Percentiles rank a stretch among this genome's conserved stretches.
phyloP scores from a whole-genome alignment of 92 coral and sea anemone genomes.

The Phenganax stokvisi region DNA sequence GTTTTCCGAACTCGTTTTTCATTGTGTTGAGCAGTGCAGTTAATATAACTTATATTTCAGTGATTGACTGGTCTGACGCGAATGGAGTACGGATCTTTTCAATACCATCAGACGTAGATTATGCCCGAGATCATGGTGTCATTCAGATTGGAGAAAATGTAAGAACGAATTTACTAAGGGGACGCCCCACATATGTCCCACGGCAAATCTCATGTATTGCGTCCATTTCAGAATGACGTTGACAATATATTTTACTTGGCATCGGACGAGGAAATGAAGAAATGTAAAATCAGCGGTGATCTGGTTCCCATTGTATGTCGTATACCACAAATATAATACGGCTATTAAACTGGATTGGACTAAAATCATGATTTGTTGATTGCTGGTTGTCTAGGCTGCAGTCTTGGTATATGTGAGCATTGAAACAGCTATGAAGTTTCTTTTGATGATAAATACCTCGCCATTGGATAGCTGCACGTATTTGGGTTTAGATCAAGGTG shows the following conservation, averaged over 20 bases:
- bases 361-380: neutral
- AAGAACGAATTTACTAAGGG: neutral
- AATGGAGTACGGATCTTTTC: constrained; percentile 67
- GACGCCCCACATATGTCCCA: neutral
- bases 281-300: constrained; percentile 65
- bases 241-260: constrained; percentile 73
- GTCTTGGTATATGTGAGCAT: constrained; percentile 71
- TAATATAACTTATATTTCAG: constrained; percentile 28
- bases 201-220: too few relatives aligned
- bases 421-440: constrained; percentile 58
- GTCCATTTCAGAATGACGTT: constrained; percentile 63
- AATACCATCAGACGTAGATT: constrained; percentile 54
- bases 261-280: constrained; percentile 64
- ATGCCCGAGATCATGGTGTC: constrained; percentile 75
- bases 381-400: constrained; percentile 59
- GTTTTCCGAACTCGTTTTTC: too few relatives aligned
- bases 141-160: constrained; percentile 70
- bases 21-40: too few relatives aligned
- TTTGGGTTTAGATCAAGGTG: constrained; percentile 92
- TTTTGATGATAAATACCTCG: constrained; percentile 57
- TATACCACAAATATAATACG: neutral
- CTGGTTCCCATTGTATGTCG: constrained; percentile 72
- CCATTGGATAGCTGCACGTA: constrained; percentile 91
- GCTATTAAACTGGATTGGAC: neutral
- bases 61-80: constrained; percentile 66